Base-by-base conservation (phyloP, 1,140 invertebrate genomes). In the Musca domestica region DNA sequence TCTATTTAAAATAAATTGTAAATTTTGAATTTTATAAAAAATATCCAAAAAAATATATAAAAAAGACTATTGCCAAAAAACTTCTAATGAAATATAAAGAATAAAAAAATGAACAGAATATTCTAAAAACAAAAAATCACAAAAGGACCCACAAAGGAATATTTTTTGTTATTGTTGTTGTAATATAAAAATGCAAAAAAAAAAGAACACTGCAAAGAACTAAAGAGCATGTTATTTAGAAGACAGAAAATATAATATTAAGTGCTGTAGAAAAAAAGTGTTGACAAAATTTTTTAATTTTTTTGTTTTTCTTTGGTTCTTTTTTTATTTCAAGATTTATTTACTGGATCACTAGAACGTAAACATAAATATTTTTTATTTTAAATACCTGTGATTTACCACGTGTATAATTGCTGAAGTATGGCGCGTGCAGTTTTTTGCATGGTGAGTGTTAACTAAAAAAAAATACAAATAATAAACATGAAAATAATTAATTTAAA, bases 361-460 rank as follows among this genome's bases (percentile, higher is more conserved):
- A 67, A 73, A 70, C 71, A 75, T 71, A 67, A 47, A 69, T 56
- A 72, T 22, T 34, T 22, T 34, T 41, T 41, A 41, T 10, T 9
- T 72, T 61, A 61, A 76, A 69, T 72, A 71, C 70, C 74, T 79
- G 75, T 75, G 70, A 77, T 75, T 74, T 71, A 71, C n/a, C 27
- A 51, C 25, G 22, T 27, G 6, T 25, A 49, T 20, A 64, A 41
- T 70, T 78, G 71, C 71, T 71, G 73, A 76, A 80, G 19, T 34
- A 80, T 80, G 77, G 70, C 77, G 77, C 77, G 77, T 80, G 77
- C 77, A 76, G 76, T 70, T 70, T 65, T 77, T 64, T 80, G 77
- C 77, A 80, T 80, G 77, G 77, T 80, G 72, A 80, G 77, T 80
- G 72, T 69, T 12, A 27, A 46, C n/a, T n/a, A n/a, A 47, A 34